A percentile compares a stretch with the other conserved stretches of the same genome.
These are phyloP conservation scores for Sturnus vulgaris DNA, from an alignment of 2,113 vertebrate species.

Conservation along the genomic window DNA sequence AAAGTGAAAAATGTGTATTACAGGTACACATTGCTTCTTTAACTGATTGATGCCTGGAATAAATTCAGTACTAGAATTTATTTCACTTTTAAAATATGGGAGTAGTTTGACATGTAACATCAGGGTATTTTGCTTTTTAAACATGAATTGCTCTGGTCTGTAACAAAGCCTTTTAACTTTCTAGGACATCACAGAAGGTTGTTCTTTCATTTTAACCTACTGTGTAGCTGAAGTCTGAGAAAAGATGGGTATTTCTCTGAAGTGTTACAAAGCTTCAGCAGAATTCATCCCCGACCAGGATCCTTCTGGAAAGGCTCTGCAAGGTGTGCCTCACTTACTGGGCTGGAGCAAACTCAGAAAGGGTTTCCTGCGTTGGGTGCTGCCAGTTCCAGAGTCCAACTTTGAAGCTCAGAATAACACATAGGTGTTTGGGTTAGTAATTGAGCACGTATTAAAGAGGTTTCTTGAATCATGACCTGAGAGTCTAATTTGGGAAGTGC, in stretches of 20 bases:
- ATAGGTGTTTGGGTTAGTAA: neutral
- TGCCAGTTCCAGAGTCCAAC: neutral
- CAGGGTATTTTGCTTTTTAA: neutral
- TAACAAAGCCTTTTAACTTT: neutral
- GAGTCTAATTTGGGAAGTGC: constrained; percentile 5
- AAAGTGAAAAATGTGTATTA: neutral
- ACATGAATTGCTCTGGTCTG: neutral
- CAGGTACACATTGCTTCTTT: neutral
- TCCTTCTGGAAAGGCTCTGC: neutral
- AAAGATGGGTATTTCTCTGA: neutral
- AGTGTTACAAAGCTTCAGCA: neutral
- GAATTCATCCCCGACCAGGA: neutral
- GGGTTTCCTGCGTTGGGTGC: neutral
- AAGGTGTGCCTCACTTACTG: neutral
- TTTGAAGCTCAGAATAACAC: neutral
- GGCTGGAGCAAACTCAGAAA: neutral
- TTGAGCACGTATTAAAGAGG: neutral
- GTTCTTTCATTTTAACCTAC: neutral
- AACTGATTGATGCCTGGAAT: neutral
- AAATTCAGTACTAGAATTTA: neutral
- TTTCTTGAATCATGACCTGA: neutral
- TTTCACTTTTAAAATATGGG: neutral
- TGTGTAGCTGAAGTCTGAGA: neutral
- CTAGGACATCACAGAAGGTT: neutral
- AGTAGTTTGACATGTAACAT: neutral